Percentiles rank a stretch among this genome's conserved stretches.
Evolutionary conservation across 2,888 invertebrate genomes (phyloP).

Genomic region (Conchocele bisecta): DNA sequence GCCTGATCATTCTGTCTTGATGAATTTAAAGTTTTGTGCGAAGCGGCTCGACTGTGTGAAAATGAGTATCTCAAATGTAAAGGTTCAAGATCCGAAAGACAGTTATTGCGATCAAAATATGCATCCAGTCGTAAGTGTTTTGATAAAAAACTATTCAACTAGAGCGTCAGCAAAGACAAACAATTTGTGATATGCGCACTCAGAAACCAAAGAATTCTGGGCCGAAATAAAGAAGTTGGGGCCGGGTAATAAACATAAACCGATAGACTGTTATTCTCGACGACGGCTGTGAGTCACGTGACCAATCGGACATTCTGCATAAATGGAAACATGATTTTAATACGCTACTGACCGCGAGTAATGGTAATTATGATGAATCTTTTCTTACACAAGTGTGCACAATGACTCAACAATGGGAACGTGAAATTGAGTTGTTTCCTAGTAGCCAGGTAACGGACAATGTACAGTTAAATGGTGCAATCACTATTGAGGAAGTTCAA

Average conservation of each 20-base stretch:
- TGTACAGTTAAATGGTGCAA: background rate
- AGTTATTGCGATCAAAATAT: background rate
- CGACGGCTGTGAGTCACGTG: constrained; percentile 9
- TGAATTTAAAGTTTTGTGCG: no score
- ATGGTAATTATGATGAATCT: background rate
- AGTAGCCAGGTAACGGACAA: background rate
- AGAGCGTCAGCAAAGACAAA: background rate
- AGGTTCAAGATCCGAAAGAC: background rate
- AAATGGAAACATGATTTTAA: constrained; percentile 4
- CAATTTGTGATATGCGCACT: constrained; percentile 1
- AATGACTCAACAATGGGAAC: background rate
- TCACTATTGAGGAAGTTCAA: background rate
- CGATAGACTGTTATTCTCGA: constrained; percentile 1
- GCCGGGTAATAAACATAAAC: background rate
- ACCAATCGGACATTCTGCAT: background rate
- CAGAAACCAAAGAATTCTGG: constrained; percentile 24
- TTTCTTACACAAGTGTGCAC: constrained; percentile 5
- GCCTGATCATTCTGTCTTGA: constrained; percentile 21
- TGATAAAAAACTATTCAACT: constrained; percentile 4
- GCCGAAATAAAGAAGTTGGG: constrained; percentile 11
- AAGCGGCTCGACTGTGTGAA: background rate
- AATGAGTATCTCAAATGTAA: constrained; percentile 7
- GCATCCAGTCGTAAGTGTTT: background rate
- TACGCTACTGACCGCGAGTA: background rate
- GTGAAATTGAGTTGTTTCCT: background rate